Conservation (phyloP, 2,113 vertebrate genomes). For the Zosterops pallidus region DNA sequence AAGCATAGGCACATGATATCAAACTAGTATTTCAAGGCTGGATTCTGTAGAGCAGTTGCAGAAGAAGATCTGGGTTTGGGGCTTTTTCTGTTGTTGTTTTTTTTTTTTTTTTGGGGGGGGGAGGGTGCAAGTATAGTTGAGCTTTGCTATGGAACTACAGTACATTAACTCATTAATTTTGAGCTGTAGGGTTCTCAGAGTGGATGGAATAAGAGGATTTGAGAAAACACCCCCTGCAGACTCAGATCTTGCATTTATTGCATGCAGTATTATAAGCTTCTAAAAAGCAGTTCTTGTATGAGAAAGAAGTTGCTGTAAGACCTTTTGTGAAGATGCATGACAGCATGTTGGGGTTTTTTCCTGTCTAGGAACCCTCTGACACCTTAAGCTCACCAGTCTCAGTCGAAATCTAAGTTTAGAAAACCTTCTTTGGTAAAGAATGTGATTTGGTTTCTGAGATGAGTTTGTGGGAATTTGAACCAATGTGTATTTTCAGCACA, state of each 20-base stretch:
- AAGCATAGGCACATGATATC: not conserved
- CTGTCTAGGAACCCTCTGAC: not conserved
- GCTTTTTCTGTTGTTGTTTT: not conserved
- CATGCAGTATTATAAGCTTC: not conserved
- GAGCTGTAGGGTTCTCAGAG: not conserved
- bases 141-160: not conserved
- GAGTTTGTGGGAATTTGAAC: not conserved
- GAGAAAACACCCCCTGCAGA: constrained; percentile 5
- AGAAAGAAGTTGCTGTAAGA: not conserved
- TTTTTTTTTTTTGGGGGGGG: accelerated
- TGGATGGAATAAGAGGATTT: constrained; percentile 29
- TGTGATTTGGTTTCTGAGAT: not conserved
- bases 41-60: not conserved
- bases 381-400: not conserved
- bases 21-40: not conserved
- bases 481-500: not conserved
- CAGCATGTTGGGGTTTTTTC: not conserved
- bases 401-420: not conserved
- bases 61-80: not conserved
- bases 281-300: constrained; percentile 3
- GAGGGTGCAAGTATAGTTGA: not conserved
- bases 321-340: not conserved
- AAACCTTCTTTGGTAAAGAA: not conserved
- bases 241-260: not conserved
- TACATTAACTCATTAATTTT: not conserved